A percentile compares a stretch with the other conserved stretches of the same genome.
phyloP scores from a whole-genome alignment of 1,140 invertebrate species.

The Eumeta japonica region DNA sequence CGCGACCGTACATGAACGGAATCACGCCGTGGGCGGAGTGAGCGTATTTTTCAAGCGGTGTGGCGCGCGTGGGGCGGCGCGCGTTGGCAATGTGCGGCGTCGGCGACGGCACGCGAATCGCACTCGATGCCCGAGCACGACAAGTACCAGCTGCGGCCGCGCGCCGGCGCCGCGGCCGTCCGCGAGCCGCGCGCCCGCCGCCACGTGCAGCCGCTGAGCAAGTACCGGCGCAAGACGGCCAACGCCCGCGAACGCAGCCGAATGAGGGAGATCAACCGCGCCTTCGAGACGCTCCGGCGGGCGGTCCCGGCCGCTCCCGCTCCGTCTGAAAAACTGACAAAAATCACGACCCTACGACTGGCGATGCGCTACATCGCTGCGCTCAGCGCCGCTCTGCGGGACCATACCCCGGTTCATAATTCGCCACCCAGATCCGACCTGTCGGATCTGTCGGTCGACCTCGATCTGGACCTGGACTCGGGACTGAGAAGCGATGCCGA shows the following conservation, averaged over 20 bases:
- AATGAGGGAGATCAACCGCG: constrained; percentile 87
- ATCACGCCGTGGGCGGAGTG: constrained; percentile 46
- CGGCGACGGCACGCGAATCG: constrained; percentile 23
- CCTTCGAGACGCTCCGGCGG: constrained; percentile 76
- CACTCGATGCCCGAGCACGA: constrained; percentile 53
- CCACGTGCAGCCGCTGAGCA: constrained; percentile 75
- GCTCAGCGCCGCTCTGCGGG: constrained; percentile 46
- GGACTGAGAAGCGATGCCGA: too few species aligned
- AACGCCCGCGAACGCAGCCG: constrained; percentile 82
- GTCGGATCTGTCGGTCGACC: constrained; percentile 41
- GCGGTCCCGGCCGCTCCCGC: constrained; percentile 67
- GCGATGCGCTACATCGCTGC: constrained; percentile 86
- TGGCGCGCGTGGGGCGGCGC: too few species aligned
- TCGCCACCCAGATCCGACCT: constrained; percentile 31
- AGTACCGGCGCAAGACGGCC: constrained; percentile 85
- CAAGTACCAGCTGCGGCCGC: constrained; percentile 55
- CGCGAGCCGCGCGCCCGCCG: constrained; percentile 40
- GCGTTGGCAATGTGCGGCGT: constrained; percentile 36
- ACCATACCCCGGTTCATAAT: constrained; percentile 13
- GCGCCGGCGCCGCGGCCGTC: constrained; percentile 28
- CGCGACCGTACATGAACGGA: constrained; percentile 43
- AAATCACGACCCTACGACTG: constrained; percentile 82
- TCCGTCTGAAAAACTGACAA: constrained; percentile 77
- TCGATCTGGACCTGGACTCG: constrained; percentile 29
- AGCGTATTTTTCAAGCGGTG: constrained; percentile 48